phyloP scores from a whole-genome alignment of 2,797 vertebrate species.

The Rhinogobio ventralis region DNA sequence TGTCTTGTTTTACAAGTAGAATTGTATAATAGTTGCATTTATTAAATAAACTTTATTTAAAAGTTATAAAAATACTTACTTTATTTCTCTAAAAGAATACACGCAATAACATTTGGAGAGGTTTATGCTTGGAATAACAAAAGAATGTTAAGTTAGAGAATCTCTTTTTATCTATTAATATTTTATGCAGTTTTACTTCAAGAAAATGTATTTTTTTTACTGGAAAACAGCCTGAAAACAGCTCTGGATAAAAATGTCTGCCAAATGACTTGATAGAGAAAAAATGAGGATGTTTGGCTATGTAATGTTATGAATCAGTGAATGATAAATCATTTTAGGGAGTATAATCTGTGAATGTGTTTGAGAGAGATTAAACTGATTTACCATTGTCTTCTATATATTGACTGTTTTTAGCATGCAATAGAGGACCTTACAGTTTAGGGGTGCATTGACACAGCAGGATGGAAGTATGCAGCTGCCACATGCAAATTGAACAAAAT shows the following conservation, averaged over 20 bases:
- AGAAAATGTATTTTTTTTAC: not conserved
- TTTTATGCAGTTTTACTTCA: not conserved
- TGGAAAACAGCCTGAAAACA: not conserved
- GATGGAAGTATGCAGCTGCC: constrained; percentile 48
- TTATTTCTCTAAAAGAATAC: not conserved
- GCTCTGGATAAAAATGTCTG: not conserved
- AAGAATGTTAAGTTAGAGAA: not conserved
- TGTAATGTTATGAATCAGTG: too few relatives aligned
- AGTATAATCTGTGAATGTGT: not conserved
- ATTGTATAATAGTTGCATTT: not conserved
- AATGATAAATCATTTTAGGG: not conserved
- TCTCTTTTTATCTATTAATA: not conserved
- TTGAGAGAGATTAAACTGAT: not conserved
- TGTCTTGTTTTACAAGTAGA: not conserved
- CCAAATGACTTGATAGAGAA: not conserved
- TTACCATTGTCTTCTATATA: not conserved
- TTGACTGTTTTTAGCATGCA: constrained; percentile 39
- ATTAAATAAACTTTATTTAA: not conserved
- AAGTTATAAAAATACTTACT: not conserved
- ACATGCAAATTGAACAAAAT: constrained; percentile 57
- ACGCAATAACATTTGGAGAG: not conserved
- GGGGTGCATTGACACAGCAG: constrained; percentile 11
- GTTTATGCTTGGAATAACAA: not conserved
- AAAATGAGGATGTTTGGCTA: not conserved
- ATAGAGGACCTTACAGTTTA: constrained; percentile 3